Base-by-base conservation (phyloP, 2,797 vertebrate genomes). In the Amblyraja radiata region DNA sequence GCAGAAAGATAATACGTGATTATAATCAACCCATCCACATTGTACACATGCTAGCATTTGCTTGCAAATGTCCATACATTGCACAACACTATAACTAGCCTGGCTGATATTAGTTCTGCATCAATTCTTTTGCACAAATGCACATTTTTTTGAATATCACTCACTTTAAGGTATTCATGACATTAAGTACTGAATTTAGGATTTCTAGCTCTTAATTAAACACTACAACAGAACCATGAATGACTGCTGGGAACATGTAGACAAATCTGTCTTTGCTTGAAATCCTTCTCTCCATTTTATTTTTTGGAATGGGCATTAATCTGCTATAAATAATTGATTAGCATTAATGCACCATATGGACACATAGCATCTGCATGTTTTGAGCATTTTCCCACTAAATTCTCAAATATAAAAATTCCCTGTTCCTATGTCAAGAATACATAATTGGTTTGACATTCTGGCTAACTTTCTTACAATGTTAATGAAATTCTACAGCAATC, bases 251-350 rank as follows among this genome's bases (percentile, higher is more conserved):
- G 23, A 32, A 23, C n/a, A 88, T 36, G 16, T 63, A 63, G 6
- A 61, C 25, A 14, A 61, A 86, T 86, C 13, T 86, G 13, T 32
- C 4, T 86, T 86, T 16, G 6, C 21, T 88, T 88, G n/a, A 88
- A n/a, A 88, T 88, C 21, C 1, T 14, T 32, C 14, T n/a, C 14
- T 68, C 84, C 61, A n/a, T 58, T n/a, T 65, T 88, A 83, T 36
- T 84, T n/a, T 65, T 74, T 74, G 71, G 71, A 88, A 88, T 65
- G 14, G 28, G 84, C 28, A 65, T 65, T 65, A 88, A 88, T 18
- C 14, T 36, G n/a, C 36, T 88, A n/a, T 6, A 88, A 88, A 88
- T 32, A 88, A 88, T 88, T 32, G 61, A 86, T 86, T 86, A 86
- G 86, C 25, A 86, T 63, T 86, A 88, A 65, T 63, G n/a, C 14